Evolutionary conservation across 2,113 vertebrate genomes (phyloP).

Genomic region (Galbula dea): DNA sequence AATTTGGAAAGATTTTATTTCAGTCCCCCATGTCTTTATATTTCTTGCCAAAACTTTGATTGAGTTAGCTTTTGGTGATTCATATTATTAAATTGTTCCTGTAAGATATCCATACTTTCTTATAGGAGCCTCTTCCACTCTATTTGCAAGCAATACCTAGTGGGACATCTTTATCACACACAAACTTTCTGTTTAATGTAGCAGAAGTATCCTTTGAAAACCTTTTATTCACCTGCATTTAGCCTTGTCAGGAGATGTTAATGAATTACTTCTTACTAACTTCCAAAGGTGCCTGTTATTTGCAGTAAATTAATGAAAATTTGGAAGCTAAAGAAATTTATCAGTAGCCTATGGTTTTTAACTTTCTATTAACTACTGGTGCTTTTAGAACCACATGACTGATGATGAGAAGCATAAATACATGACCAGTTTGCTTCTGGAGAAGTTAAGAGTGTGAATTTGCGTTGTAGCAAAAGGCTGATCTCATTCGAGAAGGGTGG

Average conservation of each 20-base stretch:
- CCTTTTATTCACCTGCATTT: background rate
- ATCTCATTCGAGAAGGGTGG: background rate
- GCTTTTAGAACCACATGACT: background rate
- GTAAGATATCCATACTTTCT: conserved; percentile 17
- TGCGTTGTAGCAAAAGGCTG: background rate
- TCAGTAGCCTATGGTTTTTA: background rate
- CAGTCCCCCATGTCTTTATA: background rate
- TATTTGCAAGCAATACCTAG: background rate
- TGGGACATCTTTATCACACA: background rate
- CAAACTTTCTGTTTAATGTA: background rate
- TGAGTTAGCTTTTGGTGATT: conserved; percentile 29
- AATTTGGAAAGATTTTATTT: conserved; percentile 46
- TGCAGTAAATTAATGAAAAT: background rate
- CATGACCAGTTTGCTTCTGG: background rate
- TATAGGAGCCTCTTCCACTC: background rate
- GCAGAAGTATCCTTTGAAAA: background rate
- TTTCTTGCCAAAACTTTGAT: conserved; percentile 51
- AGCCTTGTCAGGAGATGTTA: background rate
- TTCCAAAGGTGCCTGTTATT: background rate
- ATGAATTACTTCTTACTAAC: background rate
- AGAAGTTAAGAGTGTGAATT: background rate
- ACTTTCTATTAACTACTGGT: background rate
- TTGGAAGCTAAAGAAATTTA: background rate
- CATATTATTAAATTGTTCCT: conserved; percentile 57
- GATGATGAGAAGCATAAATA: background rate